Evolutionary conservation across 2,888 invertebrate species (phyloP).

Genomic region (Drosophila demipolita): DNA sequence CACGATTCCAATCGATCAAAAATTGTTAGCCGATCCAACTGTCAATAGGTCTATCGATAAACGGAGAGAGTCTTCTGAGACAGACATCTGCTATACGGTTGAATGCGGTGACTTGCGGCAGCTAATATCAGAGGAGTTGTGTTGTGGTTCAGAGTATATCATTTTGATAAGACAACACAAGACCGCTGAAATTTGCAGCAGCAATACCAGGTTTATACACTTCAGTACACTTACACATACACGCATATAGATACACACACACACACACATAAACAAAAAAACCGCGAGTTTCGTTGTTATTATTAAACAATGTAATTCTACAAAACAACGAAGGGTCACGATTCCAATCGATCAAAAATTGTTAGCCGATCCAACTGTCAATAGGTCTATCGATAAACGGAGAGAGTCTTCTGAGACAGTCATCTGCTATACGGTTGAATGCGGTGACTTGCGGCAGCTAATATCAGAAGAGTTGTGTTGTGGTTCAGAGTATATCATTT

Average conservation of each 20-base stretch:
- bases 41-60: conserved; percentile 1
- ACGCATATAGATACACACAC: too few relatives aligned
- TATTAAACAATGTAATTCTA: background rate
- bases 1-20: too few relatives aligned
- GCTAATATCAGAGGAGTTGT: too few relatives aligned
- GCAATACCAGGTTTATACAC: too few relatives aligned
- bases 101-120: too few relatives aligned
- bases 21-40: background rate
- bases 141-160: background rate
- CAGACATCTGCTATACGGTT: too few relatives aligned
- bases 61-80: too few relatives aligned
- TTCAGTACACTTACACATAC: too few relatives aligned
- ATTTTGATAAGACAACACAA: too few relatives aligned
- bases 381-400: conserved; percentile 11
- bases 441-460: conserved; percentile 33
- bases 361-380: background rate
- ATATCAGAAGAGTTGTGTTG: conserved; percentile 45
- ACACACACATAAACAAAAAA: background rate
- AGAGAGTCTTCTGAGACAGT: background rate
- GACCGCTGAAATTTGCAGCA: too few relatives aligned
- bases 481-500: background rate
- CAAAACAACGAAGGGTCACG: background rate
- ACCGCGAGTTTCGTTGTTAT: background rate
- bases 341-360: conserved; percentile 34
- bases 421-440: background rate